Evolutionary conservation across 2,888 invertebrate species (phyloP).

Genomic region (Vannuccia rotundouncinata): DNA sequence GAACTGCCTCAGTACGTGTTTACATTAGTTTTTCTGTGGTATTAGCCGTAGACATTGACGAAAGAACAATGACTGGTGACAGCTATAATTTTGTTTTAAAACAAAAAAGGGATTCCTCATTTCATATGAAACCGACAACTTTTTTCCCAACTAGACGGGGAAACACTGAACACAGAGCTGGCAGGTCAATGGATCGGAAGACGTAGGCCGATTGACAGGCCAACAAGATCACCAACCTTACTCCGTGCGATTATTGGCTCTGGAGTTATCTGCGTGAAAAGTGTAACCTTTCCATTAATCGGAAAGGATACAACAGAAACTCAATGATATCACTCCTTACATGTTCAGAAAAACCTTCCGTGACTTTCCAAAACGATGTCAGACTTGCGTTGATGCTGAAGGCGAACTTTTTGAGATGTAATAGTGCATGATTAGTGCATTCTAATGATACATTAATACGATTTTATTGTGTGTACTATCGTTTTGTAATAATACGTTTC

Average conservation of each 20-base stretch:
- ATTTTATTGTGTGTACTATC: constrained; percentile 5
- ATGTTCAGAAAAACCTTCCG: constrained; percentile 29
- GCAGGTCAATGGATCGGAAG: constrained; percentile 16
- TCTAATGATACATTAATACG: background rate
- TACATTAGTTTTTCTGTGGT: constrained; percentile 15
- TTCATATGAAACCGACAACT: constrained; percentile 17
- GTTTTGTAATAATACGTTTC: background rate
- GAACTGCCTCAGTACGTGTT: background rate
- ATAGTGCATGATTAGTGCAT: constrained; percentile 2
- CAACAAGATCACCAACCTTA: background rate
- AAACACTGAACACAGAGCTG: constrained; percentile 17
- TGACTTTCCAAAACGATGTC: constrained; percentile 29
- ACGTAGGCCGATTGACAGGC: constrained; percentile 16
- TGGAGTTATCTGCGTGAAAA: constrained; percentile 22
- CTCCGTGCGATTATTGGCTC: background rate
- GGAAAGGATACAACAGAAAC: constrained; percentile 11
- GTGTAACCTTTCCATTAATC: background rate
- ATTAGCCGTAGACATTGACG: constrained; percentile 25
- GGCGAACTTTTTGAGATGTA: constrained; percentile 17
- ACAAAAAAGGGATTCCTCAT: constrained; percentile 10
- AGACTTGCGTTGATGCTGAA: constrained; percentile 7
- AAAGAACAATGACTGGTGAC: constrained; percentile 28
- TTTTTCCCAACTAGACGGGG: constrained; percentile 19
- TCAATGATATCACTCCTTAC: constrained; percentile 11
- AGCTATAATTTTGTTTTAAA: constrained; percentile 28